Conservation (phyloP, 2,113 vertebrate species). For the Coptodon bakossiorum region DNA sequence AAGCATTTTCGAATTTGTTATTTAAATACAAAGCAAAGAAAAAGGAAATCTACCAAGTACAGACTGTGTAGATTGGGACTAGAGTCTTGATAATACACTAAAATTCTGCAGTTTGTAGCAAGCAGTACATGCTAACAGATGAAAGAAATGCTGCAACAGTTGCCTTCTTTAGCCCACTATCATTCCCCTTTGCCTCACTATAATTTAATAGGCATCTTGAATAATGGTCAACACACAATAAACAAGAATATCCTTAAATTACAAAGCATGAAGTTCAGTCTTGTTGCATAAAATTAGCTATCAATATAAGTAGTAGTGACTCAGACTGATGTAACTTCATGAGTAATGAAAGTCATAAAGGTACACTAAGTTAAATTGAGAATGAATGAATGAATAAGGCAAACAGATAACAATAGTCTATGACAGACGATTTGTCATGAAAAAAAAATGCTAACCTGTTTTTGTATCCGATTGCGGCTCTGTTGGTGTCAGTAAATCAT, state of each 20-base stretch:
- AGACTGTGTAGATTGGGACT: not conserved
- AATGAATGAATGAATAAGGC: not conserved
- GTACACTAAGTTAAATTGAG: not conserved
- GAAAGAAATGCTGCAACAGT: not conserved
- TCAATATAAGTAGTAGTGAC: not conserved
- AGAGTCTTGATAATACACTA: not conserved
- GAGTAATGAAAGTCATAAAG: not conserved
- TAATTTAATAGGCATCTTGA: not conserved
- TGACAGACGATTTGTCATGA: not conserved
- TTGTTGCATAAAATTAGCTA: not conserved
- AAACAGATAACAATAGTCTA: not conserved
- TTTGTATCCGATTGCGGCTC: conserved; percentile 31
- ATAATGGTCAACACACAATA: not conserved
- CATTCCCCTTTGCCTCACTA: not conserved
- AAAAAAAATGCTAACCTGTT: conserved; percentile 33
- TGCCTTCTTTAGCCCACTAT: too few relatives aligned
- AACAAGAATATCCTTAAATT: not conserved
- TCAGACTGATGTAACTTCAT: not conserved
- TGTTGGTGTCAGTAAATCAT: conserved; percentile 46
- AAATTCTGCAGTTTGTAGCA: not conserved
- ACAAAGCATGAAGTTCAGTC: not conserved
- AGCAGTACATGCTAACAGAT: not conserved
- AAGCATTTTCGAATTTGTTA: not conserved
- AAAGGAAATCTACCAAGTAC: not conserved
- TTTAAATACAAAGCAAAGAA: not conserved